Evolutionary conservation across 2,113 vertebrate species (phyloP), one percentile per base, ranked within the genome.

Genomic region (Lophius piscatorius): DNA sequence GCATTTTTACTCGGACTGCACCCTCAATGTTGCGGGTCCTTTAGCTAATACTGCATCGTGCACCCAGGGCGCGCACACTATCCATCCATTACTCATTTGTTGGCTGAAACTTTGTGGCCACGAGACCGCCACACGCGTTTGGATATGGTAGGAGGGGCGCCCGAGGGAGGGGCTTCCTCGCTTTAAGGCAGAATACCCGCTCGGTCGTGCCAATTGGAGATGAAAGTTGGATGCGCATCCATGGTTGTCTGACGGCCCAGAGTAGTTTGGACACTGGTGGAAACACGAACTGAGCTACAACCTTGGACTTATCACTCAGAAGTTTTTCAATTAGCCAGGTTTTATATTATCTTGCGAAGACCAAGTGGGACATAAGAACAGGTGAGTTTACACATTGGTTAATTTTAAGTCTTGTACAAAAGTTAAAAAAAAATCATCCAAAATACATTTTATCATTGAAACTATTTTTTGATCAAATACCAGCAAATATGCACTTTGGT

Each of bases 71-170:
- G 3, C 47, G 3, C 21, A 9, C 48, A 13, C 21, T 22, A 7
- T 54, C 12, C 17, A 12, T 17, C 54, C 18, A 16, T 9, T 16
- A 49, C 29, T 20, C 29, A 46, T 63, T 67, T 54, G 34, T n/a
- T 35, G 33, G 68, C 20, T 46, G 57, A 84, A 84, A 84, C 81
- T 85, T 86, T 55, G 70, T 70, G n/a, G 88, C 85, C 91, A 89
- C 90, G 90, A 89, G 91, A 78, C 82, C 73, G 90, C 87, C 91
- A 92, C 91, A 88, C 89, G 90, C 74, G 62, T 88, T 81, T 58
- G 69, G 70, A 70, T 82, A 46, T 40, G 22, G 76, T 82, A 74
- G 86, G 87, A 64, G 86, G 84, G 85, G 74, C 71, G 24, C 48
- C 20, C 13, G 61, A 63, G 75, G 91, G 92, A 80, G 92, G 83